Percentiles rank a stretch among this genome's conserved stretches.
Evolutionary conservation across 2,888 invertebrate species (phyloP).

Genomic region (Meandrusa payeni): DNA sequence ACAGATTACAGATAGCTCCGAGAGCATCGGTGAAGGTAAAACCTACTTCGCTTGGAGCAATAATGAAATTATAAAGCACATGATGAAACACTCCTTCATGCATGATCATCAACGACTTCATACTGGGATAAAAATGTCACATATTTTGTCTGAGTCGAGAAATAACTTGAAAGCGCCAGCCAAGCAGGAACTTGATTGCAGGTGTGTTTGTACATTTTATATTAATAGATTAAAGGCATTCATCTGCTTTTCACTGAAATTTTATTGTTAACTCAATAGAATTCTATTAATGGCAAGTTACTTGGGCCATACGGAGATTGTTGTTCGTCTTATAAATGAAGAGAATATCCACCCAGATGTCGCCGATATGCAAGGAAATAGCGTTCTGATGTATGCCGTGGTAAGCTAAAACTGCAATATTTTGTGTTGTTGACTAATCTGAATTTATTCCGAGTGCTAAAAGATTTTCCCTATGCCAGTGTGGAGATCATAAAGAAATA

Average conservation of each 20-base stretch:
- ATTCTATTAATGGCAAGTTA: slow-evolving; percentile 59
- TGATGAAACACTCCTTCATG: slow-evolving; percentile 73
- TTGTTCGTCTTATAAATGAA: slow-evolving; percentile 57
- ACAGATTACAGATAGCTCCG: slow-evolving; percentile 18
- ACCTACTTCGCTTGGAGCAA: slow-evolving; percentile 76
- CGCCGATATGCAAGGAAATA: slow-evolving; percentile 75
- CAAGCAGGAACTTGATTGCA: slow-evolving; percentile 55
- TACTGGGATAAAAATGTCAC: slow-evolving; percentile 35
- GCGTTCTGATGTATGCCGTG: slow-evolving; percentile 76
- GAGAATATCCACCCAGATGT: slow-evolving; percentile 67
- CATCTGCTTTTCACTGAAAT: too few species aligned
- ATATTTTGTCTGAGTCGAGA: slow-evolving; percentile 51
- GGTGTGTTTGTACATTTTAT: slow-evolving; percentile 40
- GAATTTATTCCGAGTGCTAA: too few species aligned
- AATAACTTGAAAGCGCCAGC: slow-evolving; percentile 46
- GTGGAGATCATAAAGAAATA: slow-evolving; percentile 52
- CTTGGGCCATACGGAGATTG: slow-evolving; percentile 48
- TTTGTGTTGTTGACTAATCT: too few species aligned
- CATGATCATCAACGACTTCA: slow-evolving; percentile 54
- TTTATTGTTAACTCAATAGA: slow-evolving; percentile 36
- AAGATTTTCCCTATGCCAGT: slow-evolving; percentile 34
- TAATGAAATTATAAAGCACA: slow-evolving; percentile 53
- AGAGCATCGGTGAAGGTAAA: slow-evolving; percentile 27
- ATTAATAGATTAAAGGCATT: too few species aligned
- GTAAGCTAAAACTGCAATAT: slow-evolving; percentile 46